These are phyloP conservation scores for Agrochola circellaris DNA, from an alignment of 2,888 invertebrate species.

Conservation along the genomic window DNA sequence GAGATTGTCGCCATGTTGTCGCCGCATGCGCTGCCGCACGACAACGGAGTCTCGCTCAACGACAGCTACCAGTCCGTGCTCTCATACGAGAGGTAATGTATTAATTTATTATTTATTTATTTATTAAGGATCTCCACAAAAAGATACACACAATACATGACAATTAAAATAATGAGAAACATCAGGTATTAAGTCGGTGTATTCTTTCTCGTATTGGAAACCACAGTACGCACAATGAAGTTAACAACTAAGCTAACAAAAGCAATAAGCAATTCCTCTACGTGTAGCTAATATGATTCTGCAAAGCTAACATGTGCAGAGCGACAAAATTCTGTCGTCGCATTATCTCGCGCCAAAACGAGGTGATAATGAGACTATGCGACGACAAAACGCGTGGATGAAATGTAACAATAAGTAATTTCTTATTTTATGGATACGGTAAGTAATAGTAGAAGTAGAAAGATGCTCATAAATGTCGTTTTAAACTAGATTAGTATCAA, in stretches of 20 bases:
- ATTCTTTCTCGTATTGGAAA: neutral
- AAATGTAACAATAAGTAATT: neutral
- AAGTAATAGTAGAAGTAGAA: neutral
- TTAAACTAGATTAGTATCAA: neutral
- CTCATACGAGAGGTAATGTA: constrained; percentile 87
- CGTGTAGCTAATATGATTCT: neutral
- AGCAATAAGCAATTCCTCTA: neutral
- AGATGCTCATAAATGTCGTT: neutral
- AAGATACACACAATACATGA: neutral
- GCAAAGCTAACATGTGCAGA: neutral
- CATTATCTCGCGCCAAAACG: neutral
- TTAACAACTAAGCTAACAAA: neutral
- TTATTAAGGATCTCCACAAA: too few species aligned
- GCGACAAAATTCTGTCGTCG: neutral
- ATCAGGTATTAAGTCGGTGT: neutral
- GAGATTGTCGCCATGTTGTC: constrained; percentile 96
- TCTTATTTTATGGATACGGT: neutral
- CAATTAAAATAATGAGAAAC: neutral
- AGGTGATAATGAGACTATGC: neutral
- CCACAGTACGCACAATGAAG: neutral
- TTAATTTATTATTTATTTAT: neutral
- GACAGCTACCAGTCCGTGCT: constrained; percentile 91
- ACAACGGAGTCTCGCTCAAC: constrained; percentile 90
- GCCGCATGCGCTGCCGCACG: constrained; percentile 89
- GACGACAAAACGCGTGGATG: neutral